Conservation (phyloP, 1,140 invertebrate genomes). For the Samia ricini region DNA sequence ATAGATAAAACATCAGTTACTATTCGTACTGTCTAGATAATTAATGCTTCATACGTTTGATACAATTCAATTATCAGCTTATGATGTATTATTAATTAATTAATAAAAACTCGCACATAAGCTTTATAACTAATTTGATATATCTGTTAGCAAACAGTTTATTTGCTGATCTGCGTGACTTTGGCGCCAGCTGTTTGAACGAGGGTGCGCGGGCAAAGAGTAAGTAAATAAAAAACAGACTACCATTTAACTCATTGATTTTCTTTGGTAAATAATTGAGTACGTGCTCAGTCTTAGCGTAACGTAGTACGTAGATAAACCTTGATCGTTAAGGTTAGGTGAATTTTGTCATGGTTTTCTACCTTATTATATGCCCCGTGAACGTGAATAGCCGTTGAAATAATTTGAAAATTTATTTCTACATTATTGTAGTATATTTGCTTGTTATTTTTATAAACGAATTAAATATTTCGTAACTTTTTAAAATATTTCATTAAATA, state of each 20-base stretch:
- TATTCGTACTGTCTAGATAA: background rate
- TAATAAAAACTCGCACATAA: constrained; percentile 32
- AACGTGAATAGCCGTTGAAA: too few species aligned
- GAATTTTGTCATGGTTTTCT: background rate
- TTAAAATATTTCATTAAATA: too few species aligned
- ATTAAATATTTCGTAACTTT: too few species aligned
- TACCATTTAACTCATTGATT: background rate
- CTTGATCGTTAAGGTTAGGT: background rate
- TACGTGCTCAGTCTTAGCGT: constrained; percentile 6
- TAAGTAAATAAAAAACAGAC: constrained; percentile 16
- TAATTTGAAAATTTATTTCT: too few species aligned
- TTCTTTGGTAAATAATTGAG: constrained; percentile 9
- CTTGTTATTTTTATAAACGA: too few species aligned
- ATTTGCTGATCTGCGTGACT: constrained; percentile 39
- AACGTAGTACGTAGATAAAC: constrained; percentile 6
- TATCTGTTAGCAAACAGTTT: constrained; percentile 44
- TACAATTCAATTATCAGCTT: background rate
- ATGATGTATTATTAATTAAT: constrained; percentile 17
- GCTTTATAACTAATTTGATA: constrained; percentile 50
- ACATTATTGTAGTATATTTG: too few species aligned
- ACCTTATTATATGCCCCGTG: background rate
- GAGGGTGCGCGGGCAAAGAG: constrained; percentile 27
- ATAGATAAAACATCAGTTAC: too few species aligned
- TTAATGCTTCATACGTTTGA: background rate
- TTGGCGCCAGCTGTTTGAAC: constrained; percentile 46